Evolutionary conservation across 2,888 invertebrate genomes (phyloP).

Genomic region (Girardia tigrina): DNA sequence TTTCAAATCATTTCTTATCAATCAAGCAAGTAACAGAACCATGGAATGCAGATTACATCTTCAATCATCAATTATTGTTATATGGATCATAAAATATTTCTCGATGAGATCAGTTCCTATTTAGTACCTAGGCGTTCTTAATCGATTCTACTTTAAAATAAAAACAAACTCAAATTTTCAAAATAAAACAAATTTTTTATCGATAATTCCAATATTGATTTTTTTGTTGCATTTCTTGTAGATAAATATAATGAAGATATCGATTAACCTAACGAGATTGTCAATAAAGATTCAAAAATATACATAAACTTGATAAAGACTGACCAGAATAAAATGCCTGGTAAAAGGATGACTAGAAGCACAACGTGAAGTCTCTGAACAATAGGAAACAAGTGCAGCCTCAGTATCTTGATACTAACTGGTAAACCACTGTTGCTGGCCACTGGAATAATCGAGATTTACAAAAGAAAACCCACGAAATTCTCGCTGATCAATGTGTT

Average conservation of each 20-base stretch:
- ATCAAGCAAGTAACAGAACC: not conserved
- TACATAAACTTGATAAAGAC: not conserved
- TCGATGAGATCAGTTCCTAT: not conserved
- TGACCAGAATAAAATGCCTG: not conserved
- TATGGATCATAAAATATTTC: not conserved
- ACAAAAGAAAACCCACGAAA: slow-evolving; percentile 92
- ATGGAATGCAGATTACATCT: slow-evolving; percentile 14
- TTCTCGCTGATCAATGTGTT: slow-evolving; percentile 84
- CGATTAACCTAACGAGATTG: too few species aligned
- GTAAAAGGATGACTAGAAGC: slow-evolving; percentile 4
- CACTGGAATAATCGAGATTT: slow-evolving; percentile 64
- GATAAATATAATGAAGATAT: too few species aligned
- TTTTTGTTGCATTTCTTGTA: too few species aligned
- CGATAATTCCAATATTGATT: too few species aligned
- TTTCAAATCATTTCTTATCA: not conserved
- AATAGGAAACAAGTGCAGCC: not conserved
- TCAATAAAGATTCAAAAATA: not conserved
- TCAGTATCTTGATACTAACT: not conserved
- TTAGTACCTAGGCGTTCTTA: not conserved
- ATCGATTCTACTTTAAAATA: not conserved
- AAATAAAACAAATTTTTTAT: too few species aligned
- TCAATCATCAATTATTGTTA: not conserved
- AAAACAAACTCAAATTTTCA: not conserved
- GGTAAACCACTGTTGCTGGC: not conserved
- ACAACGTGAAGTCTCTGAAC: not conserved